Evolutionary conservation across 2,888 invertebrate species (phyloP), one percentile per base, ranked within the genome.

Genomic region (Globia sparganii): DNA sequence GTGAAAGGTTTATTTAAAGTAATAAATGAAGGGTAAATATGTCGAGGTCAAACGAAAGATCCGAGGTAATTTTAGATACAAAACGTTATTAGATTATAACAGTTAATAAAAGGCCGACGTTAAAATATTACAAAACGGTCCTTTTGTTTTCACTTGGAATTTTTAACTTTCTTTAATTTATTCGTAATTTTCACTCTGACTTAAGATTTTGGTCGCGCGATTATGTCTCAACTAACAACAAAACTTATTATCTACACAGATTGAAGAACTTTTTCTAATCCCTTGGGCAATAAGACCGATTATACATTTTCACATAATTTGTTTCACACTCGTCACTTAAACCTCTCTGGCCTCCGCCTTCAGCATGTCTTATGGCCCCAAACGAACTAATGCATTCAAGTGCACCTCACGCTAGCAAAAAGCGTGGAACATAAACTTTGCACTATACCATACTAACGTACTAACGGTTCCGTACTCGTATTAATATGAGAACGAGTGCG

Each of bases 321-420:
- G 28, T 40, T 28, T 25, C 1, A 49, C 34, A 37, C 49, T 49
- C 5, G 6, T 25, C 46, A 49, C 21, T 49, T 21, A 9, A 66
- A 49, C 28, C n/a, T 28, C 34, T 46, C 15, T 21, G 21, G 8
- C 21, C 21, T 34, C n/a, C 18, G 28, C 3, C 21, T 1, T 65
- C 40, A 58, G 66, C 78, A 61, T 15, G 21, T 73, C 62, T 25
- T 28, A 28, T 43, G 40, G 86, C 88, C 81, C 49, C 62, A 68
- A 59, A 69, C 25, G 53, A 81, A 82, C 81, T 86, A 87, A 88
- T 89, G 88, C 89, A 88, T 88, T 84, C 89, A 88, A 87, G 88
- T 88, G 86, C 87, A 83, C 81, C 81, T 86, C 68, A 75, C 77
- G 68, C 75, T 58, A 65, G 83, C 85, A 88, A 88, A 86, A 88